Conservation (phyloP, 2,797 vertebrate species). For the Parauchenoglanis ngamensis region DNA sequence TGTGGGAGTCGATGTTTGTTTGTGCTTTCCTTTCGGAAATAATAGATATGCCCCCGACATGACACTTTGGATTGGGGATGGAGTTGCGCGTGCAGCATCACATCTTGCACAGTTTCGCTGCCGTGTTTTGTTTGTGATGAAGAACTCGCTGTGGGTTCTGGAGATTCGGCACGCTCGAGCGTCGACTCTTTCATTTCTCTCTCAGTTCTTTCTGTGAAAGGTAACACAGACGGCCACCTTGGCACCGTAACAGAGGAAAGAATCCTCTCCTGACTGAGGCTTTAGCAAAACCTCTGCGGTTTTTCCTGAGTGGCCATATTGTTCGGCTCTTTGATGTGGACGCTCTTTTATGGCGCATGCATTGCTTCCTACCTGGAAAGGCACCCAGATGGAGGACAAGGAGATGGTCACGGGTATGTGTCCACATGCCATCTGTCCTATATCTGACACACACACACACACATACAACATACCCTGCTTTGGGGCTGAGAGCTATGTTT, state of each 20-base stretch:
- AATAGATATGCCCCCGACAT: constrained; percentile 17
- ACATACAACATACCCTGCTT: constrained; percentile 36
- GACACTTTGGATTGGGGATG: constrained; percentile 15
- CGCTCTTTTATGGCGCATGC: constrained; percentile 52
- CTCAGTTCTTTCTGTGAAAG: constrained; percentile 30
- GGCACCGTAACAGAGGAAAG: constrained; percentile 66
- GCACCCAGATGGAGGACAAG: constrained; percentile 70
- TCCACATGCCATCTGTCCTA: constrained; percentile 72
- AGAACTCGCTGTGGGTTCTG: not conserved
- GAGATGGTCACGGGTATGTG: constrained; percentile 54
- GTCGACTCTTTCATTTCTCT: constrained; percentile 6
- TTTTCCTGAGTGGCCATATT: constrained; percentile 68
- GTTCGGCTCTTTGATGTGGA: constrained; percentile 69
- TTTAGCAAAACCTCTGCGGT: constrained; percentile 61
- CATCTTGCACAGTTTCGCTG: not conserved
- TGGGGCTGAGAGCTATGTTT: constrained; percentile 32
- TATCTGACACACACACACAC: constrained; percentile 54
- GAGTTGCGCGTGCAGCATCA: not conserved
- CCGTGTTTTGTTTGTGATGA: not conserved
- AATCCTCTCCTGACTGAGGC: constrained; percentile 64
- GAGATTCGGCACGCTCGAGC: not conserved
- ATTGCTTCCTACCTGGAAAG: constrained; percentile 67
- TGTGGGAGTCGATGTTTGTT: not conserved
- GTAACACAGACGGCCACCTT: constrained; percentile 48
- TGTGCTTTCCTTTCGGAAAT: constrained; percentile 6